Conservation (phyloP, 92 coral and sea anemone genomes). For the Diadumene lineata region DNA sequence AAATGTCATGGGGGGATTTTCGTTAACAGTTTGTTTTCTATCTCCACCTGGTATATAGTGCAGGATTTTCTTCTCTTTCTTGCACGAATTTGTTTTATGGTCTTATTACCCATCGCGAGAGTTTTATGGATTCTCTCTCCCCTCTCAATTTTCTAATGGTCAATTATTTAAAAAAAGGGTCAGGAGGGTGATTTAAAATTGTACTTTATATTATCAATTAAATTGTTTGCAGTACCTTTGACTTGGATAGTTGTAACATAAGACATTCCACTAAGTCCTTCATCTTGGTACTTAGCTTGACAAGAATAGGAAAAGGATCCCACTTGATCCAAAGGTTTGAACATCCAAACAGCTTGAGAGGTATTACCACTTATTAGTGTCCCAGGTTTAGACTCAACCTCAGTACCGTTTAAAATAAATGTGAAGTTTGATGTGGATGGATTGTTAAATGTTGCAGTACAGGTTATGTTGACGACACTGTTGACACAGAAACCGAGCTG, state of each 20-base stretch:
- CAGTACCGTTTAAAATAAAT: neutral
- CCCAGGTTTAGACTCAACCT: neutral
- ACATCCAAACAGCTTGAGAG: neutral
- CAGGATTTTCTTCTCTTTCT: no score
- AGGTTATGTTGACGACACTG: neutral
- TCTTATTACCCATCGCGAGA: no score
- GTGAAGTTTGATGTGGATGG: neutral
- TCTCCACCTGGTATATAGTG: no score
- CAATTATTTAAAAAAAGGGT: no score
- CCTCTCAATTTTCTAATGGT: no score
- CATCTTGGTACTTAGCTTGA: neutral
- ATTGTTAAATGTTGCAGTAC: neutral
- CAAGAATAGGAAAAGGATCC: neutral
- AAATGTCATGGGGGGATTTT: no score
- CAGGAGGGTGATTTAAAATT: no score
- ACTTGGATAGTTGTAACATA: neutral
- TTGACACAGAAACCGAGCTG: neutral
- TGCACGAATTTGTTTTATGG: no score
- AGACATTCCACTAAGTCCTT: neutral
- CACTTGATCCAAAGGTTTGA: neutral
- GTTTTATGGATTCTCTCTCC: no score
- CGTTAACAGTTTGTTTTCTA: no score
- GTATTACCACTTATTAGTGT: neutral
- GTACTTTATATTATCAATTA: no score
- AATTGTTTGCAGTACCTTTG: neutral